phyloP scores from a whole-genome alignment of 2,113 vertebrate genomes.

The Himantopus leucocephalus region DNA sequence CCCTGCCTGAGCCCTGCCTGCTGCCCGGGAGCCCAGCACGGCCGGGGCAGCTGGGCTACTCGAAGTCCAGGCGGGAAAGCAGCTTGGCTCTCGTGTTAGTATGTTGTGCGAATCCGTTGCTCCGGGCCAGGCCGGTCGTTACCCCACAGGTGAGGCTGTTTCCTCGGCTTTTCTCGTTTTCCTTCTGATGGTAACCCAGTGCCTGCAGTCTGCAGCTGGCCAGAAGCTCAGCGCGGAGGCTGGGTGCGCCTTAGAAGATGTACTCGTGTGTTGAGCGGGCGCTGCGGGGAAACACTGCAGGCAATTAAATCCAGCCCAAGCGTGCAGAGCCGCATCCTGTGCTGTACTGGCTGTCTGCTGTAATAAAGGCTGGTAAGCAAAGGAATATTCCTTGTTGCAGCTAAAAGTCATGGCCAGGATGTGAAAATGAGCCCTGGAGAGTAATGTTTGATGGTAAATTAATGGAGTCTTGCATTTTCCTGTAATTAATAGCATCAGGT shows the following conservation, averaged over 20 bases:
- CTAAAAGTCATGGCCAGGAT: neutral
- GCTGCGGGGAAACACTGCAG: neutral
- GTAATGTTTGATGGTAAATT: neutral
- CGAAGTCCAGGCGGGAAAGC: neutral
- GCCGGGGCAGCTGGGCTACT: neutral
- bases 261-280: neutral
- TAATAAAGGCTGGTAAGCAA: neutral
- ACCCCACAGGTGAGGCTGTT: neutral
- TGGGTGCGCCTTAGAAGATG: too few relatives aligned
- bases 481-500: neutral
- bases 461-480: neutral
- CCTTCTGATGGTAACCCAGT: neutral
- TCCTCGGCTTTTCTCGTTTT: neutral
- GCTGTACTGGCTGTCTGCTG: neutral
- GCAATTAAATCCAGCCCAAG: neutral
- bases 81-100: neutral
- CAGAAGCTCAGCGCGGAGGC: neutral
- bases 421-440: neutral
- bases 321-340: too few relatives aligned
- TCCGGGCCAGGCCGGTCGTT: accelerated
- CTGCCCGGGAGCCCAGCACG: neutral
- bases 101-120: neutral
- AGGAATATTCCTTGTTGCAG: neutral
- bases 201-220: neutral
- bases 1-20: neutral